Evolutionary conservation across 2,113 vertebrate genomes (phyloP).

Genomic region (Isurus oxyrinchus): DNA sequence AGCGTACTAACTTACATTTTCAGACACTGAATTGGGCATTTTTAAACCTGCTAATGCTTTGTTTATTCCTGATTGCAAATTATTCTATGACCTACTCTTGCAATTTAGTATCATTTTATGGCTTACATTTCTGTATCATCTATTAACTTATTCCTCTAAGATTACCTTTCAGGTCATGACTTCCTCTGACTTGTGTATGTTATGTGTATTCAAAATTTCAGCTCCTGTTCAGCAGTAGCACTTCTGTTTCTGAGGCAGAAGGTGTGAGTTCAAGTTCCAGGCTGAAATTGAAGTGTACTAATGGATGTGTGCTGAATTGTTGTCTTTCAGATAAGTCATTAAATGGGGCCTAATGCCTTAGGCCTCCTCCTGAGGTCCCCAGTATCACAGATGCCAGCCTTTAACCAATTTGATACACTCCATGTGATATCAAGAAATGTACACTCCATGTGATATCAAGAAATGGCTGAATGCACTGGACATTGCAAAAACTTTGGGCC

Average conservation of each 20-base stretch:
- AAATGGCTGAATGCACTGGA: not conserved
- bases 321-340: not conserved
- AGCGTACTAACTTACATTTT: not conserved
- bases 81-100: not conserved
- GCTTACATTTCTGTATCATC: not conserved
- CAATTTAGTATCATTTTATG: not conserved
- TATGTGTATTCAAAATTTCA: not conserved
- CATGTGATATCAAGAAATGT: not conserved
- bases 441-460: not conserved
- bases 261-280: not conserved
- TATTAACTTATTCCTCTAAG: not conserved
- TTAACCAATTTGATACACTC: not conserved
- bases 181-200: not conserved
- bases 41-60: not conserved
- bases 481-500: too few species aligned
- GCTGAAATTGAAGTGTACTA: not conserved
- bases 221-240: not conserved
- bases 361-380: not conserved
- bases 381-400: not conserved
- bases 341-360: not conserved
- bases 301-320: not conserved
- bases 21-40: not conserved
- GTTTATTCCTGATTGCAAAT: not conserved
- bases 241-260: not conserved
- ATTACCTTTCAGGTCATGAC: not conserved